Evolutionary conservation across 1,140 invertebrate genomes (phyloP).

Genomic region (Hyles euphorbiae): DNA sequence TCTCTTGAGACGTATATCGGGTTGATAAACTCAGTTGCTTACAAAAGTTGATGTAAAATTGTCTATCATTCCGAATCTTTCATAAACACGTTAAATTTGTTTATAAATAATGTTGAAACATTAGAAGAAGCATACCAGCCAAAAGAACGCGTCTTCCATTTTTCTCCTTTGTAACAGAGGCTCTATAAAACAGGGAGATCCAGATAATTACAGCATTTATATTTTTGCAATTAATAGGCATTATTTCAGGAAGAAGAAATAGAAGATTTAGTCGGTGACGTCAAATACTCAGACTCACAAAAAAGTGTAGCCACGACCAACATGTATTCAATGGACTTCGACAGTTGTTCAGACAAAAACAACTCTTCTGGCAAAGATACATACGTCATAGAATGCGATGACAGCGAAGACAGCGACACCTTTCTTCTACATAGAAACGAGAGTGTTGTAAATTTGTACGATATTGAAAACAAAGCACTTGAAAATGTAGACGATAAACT

Average conservation of each 20-base stretch:
- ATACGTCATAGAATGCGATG: slow-evolving; percentile 51
- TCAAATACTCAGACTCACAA: slow-evolving; percentile 53
- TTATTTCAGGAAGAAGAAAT: slow-evolving; percentile 50
- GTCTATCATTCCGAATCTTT: no score
- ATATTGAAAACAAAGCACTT: slow-evolving; percentile 15
- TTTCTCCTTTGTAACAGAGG: no score
- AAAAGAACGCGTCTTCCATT: no score
- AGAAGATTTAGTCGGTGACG: slow-evolving; percentile 52
- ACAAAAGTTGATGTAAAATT: no score
- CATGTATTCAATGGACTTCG: slow-evolving; percentile 58
- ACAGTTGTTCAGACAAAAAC: slow-evolving; percentile 52
- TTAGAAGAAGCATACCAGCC: no score
- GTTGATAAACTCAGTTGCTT: no score
- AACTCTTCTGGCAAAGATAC: slow-evolving; percentile 60
- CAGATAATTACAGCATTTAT: no score
- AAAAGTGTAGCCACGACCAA: slow-evolving; percentile 59
- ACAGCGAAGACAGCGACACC: slow-evolving; percentile 51
- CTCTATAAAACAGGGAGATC: no score
- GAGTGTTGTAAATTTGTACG: slow-evolving; percentile 28
- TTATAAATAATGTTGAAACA: no score
- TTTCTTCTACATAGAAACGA: slow-evolving; percentile 25
- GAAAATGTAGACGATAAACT: slow-evolving; percentile 9
- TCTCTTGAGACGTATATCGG: no score
- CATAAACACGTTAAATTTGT: no score
- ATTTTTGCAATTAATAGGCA: not conserved